phyloP scores from a whole-genome alignment of 2,113 vertebrate genomes.

The Haplochromis vanheusdeni region DNA sequence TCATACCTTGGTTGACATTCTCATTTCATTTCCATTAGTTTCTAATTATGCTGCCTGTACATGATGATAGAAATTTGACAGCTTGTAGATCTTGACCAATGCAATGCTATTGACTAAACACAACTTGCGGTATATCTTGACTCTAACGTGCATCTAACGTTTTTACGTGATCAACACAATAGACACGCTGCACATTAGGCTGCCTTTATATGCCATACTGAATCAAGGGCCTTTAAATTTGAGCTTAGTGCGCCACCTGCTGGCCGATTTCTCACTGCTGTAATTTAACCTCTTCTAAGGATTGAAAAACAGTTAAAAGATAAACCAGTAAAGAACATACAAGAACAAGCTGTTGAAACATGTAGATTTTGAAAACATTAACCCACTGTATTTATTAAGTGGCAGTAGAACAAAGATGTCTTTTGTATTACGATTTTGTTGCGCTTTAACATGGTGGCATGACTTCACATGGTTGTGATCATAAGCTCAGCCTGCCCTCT shows the following conservation, averaged over 20 bases:
- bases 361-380: not conserved
- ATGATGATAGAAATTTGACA: not conserved
- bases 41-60: not conserved
- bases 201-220: not conserved
- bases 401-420: not conserved
- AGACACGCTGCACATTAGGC: not conserved
- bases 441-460: not conserved
- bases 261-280: not conserved
- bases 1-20: not conserved
- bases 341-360: not conserved
- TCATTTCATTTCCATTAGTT: not conserved
- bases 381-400: not conserved
- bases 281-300: not conserved
- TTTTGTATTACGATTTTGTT: not conserved
- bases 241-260: conserved; percentile 35
- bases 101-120: not conserved
- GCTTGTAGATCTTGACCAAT: not conserved
- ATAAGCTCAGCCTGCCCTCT: not conserved
- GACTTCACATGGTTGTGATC: not conserved
- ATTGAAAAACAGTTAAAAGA: not conserved
- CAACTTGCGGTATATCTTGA: not conserved
- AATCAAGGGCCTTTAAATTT: not conserved
- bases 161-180: not conserved
- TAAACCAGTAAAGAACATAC: not conserved
- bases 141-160: not conserved